Conservation (phyloP, 2,113 vertebrate species). For the Promerops cafer region DNA sequence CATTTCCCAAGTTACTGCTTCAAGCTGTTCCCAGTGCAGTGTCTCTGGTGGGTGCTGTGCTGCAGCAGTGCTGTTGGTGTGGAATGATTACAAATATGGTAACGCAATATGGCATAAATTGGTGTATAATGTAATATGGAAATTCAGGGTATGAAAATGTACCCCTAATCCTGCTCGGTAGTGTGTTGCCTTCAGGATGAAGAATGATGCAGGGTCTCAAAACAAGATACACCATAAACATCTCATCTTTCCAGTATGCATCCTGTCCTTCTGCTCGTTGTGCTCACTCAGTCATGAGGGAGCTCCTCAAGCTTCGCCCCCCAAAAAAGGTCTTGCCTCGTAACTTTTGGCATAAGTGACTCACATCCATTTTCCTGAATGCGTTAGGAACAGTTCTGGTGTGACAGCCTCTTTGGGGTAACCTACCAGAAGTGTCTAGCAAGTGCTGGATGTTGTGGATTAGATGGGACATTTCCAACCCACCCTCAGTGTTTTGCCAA, state of each 20-base stretch:
- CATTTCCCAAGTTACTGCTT: not conserved
- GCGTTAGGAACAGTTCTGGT: not conserved
- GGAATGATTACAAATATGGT: not conserved
- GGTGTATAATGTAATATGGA: not conserved
- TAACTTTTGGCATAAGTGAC: not conserved
- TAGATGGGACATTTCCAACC: not conserved
- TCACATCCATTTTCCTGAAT: not conserved
- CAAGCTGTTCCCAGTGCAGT: not conserved
- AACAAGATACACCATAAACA: not conserved
- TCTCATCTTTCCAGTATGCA: fast-evolving
- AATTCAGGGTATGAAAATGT: not conserved
- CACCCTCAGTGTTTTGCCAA: not conserved
- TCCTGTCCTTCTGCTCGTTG: fast-evolving
- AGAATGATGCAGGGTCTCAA: not conserved
- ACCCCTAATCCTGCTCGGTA: not conserved
- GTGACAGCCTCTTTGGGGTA: not conserved
- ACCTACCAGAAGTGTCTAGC: not conserved
- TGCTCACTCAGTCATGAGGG: fast-evolving
- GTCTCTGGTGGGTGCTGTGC: not conserved
- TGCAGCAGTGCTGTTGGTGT: not conserved
- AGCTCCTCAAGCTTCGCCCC: not conserved
- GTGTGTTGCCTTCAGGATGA: not conserved
- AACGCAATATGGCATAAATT: not conserved
- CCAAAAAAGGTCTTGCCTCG: not conserved
- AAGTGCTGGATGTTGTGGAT: not conserved